phyloP scores from a whole-genome alignment of 2,797 vertebrate species.

The Anguilla pacifica region DNA sequence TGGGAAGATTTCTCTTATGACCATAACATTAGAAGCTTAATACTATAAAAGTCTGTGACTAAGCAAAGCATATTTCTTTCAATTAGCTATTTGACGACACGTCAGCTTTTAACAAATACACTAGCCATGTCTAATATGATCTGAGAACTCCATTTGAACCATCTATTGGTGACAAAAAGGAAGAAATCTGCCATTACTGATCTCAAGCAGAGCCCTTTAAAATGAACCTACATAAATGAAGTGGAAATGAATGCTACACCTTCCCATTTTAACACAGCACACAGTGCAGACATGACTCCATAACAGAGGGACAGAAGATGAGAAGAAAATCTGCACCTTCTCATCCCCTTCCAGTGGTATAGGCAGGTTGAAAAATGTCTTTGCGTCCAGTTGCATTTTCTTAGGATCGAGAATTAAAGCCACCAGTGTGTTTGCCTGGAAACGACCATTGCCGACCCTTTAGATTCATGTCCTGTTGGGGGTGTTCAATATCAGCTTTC shows the following conservation, averaged over 20 bases:
- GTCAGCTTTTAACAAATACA: not conserved
- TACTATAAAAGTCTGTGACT: not conserved
- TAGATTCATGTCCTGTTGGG: not conserved
- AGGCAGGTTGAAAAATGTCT: not conserved
- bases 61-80: not conserved
- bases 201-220: not conserved
- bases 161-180: not conserved
- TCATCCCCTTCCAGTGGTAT: not conserved
- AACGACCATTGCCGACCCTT: not conserved
- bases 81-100: not conserved
- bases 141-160: not conserved
- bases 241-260: not conserved
- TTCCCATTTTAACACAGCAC: not conserved
- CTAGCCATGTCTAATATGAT: not conserved
- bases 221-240: not conserved
- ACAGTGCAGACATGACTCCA: constrained; percentile 7
- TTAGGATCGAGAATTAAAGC: not conserved
- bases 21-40: not conserved
- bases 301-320: not conserved
- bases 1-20: not conserved
- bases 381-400: not conserved
- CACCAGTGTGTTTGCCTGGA: not conserved
- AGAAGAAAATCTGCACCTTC: not conserved
- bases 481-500: not conserved
- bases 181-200: not conserved